A percentile compares a stretch with the other conserved stretches of the same genome.
Evolutionary conservation across 2,888 invertebrate genomes (phyloP).

Genomic region (Ceraclea dissimilis): DNA sequence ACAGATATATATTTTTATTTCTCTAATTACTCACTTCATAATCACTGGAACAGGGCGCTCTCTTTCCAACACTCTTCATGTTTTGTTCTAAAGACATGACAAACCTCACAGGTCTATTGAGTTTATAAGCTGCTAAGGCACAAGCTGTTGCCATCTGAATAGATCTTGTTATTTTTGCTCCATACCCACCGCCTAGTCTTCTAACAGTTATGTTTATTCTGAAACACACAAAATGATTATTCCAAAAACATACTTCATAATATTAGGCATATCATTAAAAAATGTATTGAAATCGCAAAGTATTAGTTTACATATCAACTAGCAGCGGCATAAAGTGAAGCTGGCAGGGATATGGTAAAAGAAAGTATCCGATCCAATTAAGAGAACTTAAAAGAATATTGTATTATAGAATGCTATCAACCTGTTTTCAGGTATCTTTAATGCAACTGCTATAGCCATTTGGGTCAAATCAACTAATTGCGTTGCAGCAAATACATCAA

Average conservation of each 20-base stretch:
- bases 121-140: slow-evolving; percentile 56
- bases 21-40: slow-evolving; percentile 41
- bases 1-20: no score
- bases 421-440: slow-evolving; percentile 54
- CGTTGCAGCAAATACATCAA: slow-evolving; percentile 54
- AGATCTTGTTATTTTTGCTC: slow-evolving; percentile 65
- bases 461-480: slow-evolving; percentile 60
- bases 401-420: slow-evolving; percentile 27
- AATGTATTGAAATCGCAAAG: no score
- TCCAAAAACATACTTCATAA: no score
- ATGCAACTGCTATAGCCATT: slow-evolving; percentile 44
- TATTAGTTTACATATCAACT: no score
- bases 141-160: slow-evolving; percentile 53
- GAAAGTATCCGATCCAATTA: no score
- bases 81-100: slow-evolving; percentile 57
- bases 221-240: slow-evolving; percentile 16
- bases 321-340: no score
- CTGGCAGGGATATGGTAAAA: no score
- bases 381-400: no score
- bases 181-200: slow-evolving; percentile 76
- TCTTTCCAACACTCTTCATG: slow-evolving; percentile 54
- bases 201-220: slow-evolving; percentile 66
- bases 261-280: no score
- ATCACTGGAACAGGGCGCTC: slow-evolving; percentile 41
- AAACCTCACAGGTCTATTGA: slow-evolving; percentile 54